phyloP scores from a whole-genome alignment of 2,888 invertebrate species.

The Archips crataeganus region DNA sequence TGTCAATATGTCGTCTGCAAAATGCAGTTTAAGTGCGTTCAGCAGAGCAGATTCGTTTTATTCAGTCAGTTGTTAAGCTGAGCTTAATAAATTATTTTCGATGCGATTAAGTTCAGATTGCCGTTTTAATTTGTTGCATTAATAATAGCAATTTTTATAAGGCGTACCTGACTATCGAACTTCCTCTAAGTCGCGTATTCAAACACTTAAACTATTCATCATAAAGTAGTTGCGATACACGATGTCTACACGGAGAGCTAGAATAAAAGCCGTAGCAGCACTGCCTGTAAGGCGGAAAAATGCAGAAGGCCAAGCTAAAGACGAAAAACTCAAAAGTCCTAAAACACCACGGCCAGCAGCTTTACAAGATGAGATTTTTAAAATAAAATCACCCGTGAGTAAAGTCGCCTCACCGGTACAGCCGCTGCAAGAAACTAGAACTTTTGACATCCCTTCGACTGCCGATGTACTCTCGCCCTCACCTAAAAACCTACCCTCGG shows the following conservation, averaged over 20 bases:
- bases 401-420: conserved; percentile 38
- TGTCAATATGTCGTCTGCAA: too few relatives aligned
- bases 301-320: conserved; percentile 58
- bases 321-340: conserved; percentile 60
- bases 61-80: background rate
- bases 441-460: conserved; percentile 17
- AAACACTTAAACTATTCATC: background rate
- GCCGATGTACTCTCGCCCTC: conserved; percentile 26
- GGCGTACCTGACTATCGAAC: background rate
- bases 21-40: background rate
- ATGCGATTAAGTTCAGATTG: background rate
- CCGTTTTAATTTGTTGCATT: background rate
- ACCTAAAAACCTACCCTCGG: conserved; percentile 44
- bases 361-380: conserved; percentile 46
- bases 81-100: background rate
- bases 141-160: background rate
- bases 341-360: conserved; percentile 51
- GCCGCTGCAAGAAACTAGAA: conserved; percentile 28
- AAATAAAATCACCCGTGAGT: conserved; percentile 45
- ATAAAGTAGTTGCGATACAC: background rate
- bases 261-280: conserved; percentile 91
- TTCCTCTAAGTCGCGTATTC: background rate
- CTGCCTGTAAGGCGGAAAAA: conserved; percentile 85
- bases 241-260: conserved; percentile 89
- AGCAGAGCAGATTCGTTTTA: background rate